Evolutionary conservation across 2,888 invertebrate genomes (phyloP), one percentile per base, ranked within the genome.

Genomic region (Drosophila atripex): DNA sequence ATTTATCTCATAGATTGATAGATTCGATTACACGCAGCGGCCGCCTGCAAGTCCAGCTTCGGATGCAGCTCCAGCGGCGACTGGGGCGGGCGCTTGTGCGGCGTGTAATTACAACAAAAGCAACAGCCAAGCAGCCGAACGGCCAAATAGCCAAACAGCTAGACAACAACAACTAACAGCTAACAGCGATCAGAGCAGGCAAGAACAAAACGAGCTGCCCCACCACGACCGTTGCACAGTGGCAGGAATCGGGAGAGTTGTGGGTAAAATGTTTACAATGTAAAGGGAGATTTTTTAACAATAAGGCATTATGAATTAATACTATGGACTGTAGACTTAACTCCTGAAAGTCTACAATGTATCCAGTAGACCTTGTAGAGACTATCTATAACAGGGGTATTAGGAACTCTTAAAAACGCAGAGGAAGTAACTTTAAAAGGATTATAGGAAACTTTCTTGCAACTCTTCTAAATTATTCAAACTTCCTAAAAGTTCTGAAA

Each of bases 1-100:
- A 90, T 90, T 90, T 90, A 90, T 90, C 90, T 90, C 87, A 89
- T 88, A 90, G 90, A 90, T 90, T 90, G 90, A 90, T 90, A 90
- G 90, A 88, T 90, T 89, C 89, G 87, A 86, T 89, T 89, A 89
- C 88, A 88, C 80, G 77, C 86, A 78, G 77, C 77, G 77, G 71
- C 53, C 65, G 65, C 55, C 71, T 72, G 49, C 51, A 23, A 61
- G 43, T 43, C 68, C 41, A 16, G 28, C 18, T 21, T 35, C 45
- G 35, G 71, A 43, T 43, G 12, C 54, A 55, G 54, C 46, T 55
- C 32, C 47, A 51, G 21, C 72, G 46, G 77, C 77, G 64, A 77
- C 82, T 82, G 82, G 78, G 80, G 83, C 78, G 84, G 86, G 80
- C 77, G 58, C 35, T 46, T 51, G 51, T 65, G 73, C 73, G 72